Percentiles rank a stretch among this genome's conserved stretches.
Conservation (phyloP, 2,888 invertebrate genomes). For the Calliopum simillimum region DNA sequence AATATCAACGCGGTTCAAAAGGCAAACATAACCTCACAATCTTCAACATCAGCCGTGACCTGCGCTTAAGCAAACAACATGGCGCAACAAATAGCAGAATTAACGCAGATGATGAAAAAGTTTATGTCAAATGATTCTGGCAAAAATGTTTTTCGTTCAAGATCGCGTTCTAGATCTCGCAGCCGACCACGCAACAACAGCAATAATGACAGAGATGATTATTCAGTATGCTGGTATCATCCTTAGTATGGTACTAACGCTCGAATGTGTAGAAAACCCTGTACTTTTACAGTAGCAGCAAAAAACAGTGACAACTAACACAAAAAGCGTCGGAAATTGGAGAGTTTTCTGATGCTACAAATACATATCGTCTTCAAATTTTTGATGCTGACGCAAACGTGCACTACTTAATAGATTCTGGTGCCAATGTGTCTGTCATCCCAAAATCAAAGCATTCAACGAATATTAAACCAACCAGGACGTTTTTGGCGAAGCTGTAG, state of each 20-base stretch:
- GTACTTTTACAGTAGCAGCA: neutral
- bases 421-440: conserved; percentile 1
- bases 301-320: neutral
- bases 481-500: conserved; percentile 30
- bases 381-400: too few species aligned
- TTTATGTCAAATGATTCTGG: neutral
- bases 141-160: neutral
- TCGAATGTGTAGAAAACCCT: neutral
- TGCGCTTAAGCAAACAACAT: neutral
- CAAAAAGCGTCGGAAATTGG: neutral
- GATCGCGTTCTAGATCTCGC: neutral
- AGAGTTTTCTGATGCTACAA: neutral
- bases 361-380: conserved; percentile 13
- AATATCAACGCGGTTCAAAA: neutral
- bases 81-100: neutral
- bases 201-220: neutral
- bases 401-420: neutral
- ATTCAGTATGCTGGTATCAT: neutral
- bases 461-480: neutral
- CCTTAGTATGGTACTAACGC: neutral
- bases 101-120: neutral
- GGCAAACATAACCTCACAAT: neutral
- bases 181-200: neutral
- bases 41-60: neutral
- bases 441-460: neutral